phyloP scores from a whole-genome alignment of 2,797 vertebrate genomes.

The Anguilla marmorata region DNA sequence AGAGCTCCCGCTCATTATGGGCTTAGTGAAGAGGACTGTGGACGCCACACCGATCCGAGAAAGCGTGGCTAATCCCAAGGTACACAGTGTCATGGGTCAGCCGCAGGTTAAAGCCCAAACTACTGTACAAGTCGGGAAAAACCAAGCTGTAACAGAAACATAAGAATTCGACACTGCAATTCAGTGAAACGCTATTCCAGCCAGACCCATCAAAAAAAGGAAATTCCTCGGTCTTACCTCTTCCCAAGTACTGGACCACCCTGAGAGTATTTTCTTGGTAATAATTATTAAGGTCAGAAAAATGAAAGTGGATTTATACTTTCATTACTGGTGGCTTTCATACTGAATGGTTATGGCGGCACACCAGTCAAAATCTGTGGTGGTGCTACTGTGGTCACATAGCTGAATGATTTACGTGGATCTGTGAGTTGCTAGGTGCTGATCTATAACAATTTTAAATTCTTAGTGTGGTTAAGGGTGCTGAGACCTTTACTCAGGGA shows the following conservation, averaged over 20 bases:
- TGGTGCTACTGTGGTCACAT: neutral
- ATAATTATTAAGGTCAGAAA: slow-evolving; percentile 44
- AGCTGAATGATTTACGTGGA: neutral
- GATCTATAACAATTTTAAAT: too few species aligned
- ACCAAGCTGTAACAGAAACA: slow-evolving; percentile 41
- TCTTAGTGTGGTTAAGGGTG: neutral
- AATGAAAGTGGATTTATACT: neutral
- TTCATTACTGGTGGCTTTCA: neutral
- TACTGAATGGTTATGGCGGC: neutral
- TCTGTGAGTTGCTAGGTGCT: neutral
- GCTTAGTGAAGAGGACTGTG: slow-evolving; percentile 43
- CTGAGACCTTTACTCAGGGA: neutral
- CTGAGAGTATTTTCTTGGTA: slow-evolving; percentile 43
- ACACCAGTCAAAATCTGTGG: neutral
- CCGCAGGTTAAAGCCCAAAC: slow-evolving; percentile 59
- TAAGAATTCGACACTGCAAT: slow-evolving; percentile 51
- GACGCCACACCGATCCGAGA: slow-evolving; percentile 48
- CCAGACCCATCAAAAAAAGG: slow-evolving; percentile 52
- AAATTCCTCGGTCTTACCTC: slow-evolving; percentile 51
- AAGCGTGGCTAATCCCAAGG: slow-evolving; percentile 58
- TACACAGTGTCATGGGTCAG: slow-evolving; percentile 62
- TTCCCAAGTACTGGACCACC: slow-evolving; percentile 41
- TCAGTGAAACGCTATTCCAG: slow-evolving; percentile 51
- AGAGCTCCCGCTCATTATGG: slow-evolving; percentile 65
- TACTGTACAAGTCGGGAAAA: slow-evolving; percentile 51